Base-by-base conservation (phyloP, 1,140 invertebrate genomes). In the Panulirus ornatus region DNA sequence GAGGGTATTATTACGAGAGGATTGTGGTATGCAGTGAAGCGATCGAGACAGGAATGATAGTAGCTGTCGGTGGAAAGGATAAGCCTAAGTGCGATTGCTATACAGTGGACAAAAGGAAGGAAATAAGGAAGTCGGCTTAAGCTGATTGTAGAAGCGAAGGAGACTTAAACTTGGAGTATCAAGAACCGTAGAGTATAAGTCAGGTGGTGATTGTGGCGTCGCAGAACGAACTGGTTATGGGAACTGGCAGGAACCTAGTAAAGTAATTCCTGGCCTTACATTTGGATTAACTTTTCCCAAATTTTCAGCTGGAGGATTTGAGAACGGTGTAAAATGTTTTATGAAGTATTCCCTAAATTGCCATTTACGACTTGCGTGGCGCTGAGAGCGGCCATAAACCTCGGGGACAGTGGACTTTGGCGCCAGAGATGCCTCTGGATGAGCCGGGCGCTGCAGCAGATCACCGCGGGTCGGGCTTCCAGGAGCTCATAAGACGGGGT, bases 301-400 rank as follows among this genome's bases (percentile, higher is more conserved):
- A 58, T 44, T 71, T 82, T 34, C 82, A 71, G 82, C 82, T 44
- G 40, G 54, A 34, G 73, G 73, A 71, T 71, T 84, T 84, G 38
- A 70, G 66, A n/a, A 34, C 82, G 40, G 40, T 58, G 66, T 84
- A 84, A 83, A 84, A 58, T 84, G 82, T 84, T 71, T 71, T 85
- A 85, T 75, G 66, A 85, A 85, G 66, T 75, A 85, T 75, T 75
- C 66, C n/a, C 83, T 85, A 85, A 84, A 84, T 84, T 84, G 40
- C 36, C 66, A 40, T 84, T 84, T 84, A 84, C 51, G 66, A 40
- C 81, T 30, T 11, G 54, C 47, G 81, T 71, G 82, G 54, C 51
- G 66, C 47, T 34, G 36, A 19, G 79, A 22, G 82, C 3, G n/a
- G 38, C 66, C 82, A 30, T 84, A 71, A 83, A 83, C 54, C 58